Evolutionary conservation across 2,888 invertebrate species (phyloP).

Genomic region (Eurytoma adleriae): DNA sequence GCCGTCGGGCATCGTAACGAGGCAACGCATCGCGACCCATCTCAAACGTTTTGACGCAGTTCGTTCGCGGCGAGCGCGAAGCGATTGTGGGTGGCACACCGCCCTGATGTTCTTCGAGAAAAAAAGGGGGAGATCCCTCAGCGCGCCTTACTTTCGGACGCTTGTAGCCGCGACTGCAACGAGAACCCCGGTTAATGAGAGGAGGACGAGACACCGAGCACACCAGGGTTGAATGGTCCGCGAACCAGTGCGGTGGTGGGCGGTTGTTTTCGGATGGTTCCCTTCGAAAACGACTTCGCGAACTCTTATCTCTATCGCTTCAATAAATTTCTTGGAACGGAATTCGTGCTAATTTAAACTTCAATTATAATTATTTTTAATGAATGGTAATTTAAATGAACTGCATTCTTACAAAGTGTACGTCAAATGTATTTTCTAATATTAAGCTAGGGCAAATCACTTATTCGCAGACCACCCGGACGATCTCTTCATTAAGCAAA

Average conservation of each 20-base stretch:
- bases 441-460: neutral
- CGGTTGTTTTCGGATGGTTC: neutral
- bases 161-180: constrained; percentile 2
- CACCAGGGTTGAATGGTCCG: neutral
- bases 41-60: constrained; percentile 67
- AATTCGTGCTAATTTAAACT: too few relatives aligned
- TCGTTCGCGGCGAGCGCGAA: constrained; percentile 44
- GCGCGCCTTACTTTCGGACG: constrained; percentile 19
- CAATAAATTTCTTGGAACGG: neutral
- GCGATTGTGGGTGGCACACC: constrained; percentile 57
- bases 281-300: neutral
- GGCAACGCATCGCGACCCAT: constrained; percentile 59
- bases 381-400: neutral
- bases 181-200: constrained; percentile 16
- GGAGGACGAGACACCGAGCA: neutral
- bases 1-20: constrained; percentile 17
- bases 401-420: neutral
- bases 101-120: constrained; percentile 7
- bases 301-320: neutral
- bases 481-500: constrained; percentile 67
- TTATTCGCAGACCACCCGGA: constrained; percentile 66
- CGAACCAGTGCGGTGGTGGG: too few relatives aligned
- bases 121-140: neutral
- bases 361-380: too few relatives aligned
- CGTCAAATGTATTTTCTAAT: neutral